Conservation (phyloP, 2,113 vertebrate species). For the Gobiocypris rarus region DNA sequence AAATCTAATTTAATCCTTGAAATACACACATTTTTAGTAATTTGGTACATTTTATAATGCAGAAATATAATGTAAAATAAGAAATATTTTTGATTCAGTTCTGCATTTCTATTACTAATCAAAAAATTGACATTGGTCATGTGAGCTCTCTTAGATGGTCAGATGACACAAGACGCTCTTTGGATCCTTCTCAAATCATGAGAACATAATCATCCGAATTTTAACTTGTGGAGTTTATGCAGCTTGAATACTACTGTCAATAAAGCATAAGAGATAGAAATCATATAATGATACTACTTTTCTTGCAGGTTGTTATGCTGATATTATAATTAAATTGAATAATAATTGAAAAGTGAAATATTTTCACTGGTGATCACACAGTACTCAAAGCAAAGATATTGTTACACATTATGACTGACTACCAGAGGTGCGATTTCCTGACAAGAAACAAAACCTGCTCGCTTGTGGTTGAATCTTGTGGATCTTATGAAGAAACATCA, state of each 20-base stretch:
- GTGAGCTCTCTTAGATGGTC: neutral
- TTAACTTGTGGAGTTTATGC: neutral
- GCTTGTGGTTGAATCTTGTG: slow-evolving; percentile 8
- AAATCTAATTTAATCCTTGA: neutral
- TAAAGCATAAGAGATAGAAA: neutral
- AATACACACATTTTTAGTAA: neutral
- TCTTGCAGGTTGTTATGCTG: neutral
- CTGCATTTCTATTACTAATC: neutral
- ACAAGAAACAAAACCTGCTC: neutral
- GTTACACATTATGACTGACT: neutral
- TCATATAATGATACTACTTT: neutral
- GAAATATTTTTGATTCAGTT: neutral
- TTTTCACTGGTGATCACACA: neutral
- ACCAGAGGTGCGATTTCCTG: neutral
- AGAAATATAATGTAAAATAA: neutral
- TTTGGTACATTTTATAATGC: neutral
- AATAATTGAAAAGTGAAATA: too few relatives aligned
- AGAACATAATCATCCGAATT: neutral
- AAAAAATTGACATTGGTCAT: neutral
- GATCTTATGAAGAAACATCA: slow-evolving; percentile 7
- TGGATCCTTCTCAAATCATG: neutral
- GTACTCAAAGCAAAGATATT: neutral
- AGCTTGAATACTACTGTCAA: neutral
- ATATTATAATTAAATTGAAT: neutral
- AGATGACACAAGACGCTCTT: too few relatives aligned